Evolutionary conservation across 2,797 vertebrate species (phyloP).

Genomic region (Lepilemur ruficaudatus): DNA sequence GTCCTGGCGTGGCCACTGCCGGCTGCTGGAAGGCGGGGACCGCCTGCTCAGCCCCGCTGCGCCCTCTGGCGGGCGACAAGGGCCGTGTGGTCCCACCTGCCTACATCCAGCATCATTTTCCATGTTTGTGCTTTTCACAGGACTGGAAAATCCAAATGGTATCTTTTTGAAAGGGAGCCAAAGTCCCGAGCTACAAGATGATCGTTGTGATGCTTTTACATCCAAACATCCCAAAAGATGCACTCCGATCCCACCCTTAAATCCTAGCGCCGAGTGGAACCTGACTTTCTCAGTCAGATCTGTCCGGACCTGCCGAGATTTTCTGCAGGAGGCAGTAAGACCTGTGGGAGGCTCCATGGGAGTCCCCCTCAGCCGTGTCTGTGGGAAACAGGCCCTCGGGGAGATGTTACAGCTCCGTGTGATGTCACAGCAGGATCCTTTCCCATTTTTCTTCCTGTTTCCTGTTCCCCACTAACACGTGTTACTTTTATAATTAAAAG

Average conservation of each 20-base stretch:
- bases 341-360: too few relatives aligned
- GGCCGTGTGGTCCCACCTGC: fast-evolving
- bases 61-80: not conserved
- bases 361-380: fast-evolving
- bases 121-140: fast-evolving
- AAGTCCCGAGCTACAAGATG: not conserved
- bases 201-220: fast-evolving
- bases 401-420: fast-evolving
- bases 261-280: fast-evolving
- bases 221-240: not conserved
- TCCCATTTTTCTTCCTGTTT: too few relatives aligned
- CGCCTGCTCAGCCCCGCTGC: not conserved
- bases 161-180: not conserved
- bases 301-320: too few relatives aligned
- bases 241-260: not conserved
- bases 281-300: not conserved
- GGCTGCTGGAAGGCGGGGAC: not conserved
- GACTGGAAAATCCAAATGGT: not conserved
- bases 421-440: not conserved
- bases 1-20: not conserved
- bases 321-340: not conserved
- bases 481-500: not conserved
- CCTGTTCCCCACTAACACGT: not conserved
- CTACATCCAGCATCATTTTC: not conserved
- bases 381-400: fast-evolving